Base-by-base conservation (phyloP, 1,140 invertebrate genomes). In the Drosophila virilis region DNA sequence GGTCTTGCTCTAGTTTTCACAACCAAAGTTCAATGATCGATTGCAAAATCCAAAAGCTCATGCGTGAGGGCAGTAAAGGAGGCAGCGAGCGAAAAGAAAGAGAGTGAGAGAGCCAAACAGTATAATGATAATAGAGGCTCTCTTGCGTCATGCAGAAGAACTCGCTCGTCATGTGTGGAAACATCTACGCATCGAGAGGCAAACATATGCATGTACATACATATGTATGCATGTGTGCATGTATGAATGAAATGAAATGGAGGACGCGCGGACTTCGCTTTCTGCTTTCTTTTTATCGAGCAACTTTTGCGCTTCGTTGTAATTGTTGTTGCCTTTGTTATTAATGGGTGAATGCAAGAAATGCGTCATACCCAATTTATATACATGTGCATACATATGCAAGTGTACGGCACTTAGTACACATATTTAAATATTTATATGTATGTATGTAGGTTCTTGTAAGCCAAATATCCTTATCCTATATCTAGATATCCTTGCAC, bases 1-100 rank as follows among this genome's bases (percentile, higher is more conserved):
- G 88, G 88, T 90, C 88, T 90, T 91, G 88, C 88, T 90, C 88
- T 90, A 90, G 79, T 91, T 90, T 90, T 90, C 82, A 80, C 79
- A 88, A 88, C 70, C 83, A 88, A 88, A 91, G 88, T 90, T 90
- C 88, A 91, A 83, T 88, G 88, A 91, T 90, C 88, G 83, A 80
- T 83, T 83, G 89, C 77, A 83, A 77, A 86, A 77, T 76, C 77
- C 62, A 88, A 82, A 77, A 78, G 68, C 74, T 80, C 59, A 73
- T 73, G 58, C 66, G 64, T 75, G 64, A 55, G 50, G 6, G 33
- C 33, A 37, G 51, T 38, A 54, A 37, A 7, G 22, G 13, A 43
- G 22, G 40, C 22, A 58, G 15, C 8, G 52, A 15, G n/a, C 10
- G 8, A 12, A 45, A 32, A 17, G 13, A 33, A 9, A 54, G 28